Evolutionary conservation across 1,140 invertebrate species (phyloP), one percentile per base, ranked within the genome.

Genomic region (Drosophila pseudoananassae): DNA sequence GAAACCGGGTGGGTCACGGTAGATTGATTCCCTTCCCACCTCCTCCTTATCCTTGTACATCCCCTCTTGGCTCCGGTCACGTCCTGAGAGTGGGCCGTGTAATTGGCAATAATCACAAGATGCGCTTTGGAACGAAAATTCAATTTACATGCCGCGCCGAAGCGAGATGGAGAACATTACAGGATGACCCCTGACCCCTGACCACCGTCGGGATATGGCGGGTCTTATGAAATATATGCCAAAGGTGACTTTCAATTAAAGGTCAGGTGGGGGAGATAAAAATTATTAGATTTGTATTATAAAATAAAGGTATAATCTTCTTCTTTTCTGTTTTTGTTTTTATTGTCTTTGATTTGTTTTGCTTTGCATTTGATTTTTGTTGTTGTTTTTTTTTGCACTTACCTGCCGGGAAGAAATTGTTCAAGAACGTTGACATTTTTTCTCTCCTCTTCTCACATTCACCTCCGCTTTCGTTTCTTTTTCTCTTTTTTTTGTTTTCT

Each of bases 381-480:
- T n/a, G 57, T 76, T 76, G 61, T 33, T 38, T 72, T 65, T 50
- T 73, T 73, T 8, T 36, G 12, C 40, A 79, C 90, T 91, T 81
- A 91, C 90, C 90, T 91, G 90, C 90, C 72, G 90, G 90, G 65
- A 91, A 91, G 68, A 91, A 91, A 85, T 91, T 91, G 79, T 91
- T 91, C 70, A 91, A 91, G 78, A 91, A 91, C 78, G 90, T 91
- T 90, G 90, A 91, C 90, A 91, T 91, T 85, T 85, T 91, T 90
- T 87, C 64, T 64, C 53, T 69, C 60, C 71, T 85, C 56, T 56
- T 57, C 69, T 64, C 31, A 46, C 38, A 68, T 20, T 53, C 38
- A 15, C 31, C 63, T 29, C 27, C 52, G 58, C 51, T 51, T 20
- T 33, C 33, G 25, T 29, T 72, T 56, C 31, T 52, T 38, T 43